Evolutionary conservation across 1,140 invertebrate species (phyloP).

Genomic region (Leptinotarsa texana): DNA sequence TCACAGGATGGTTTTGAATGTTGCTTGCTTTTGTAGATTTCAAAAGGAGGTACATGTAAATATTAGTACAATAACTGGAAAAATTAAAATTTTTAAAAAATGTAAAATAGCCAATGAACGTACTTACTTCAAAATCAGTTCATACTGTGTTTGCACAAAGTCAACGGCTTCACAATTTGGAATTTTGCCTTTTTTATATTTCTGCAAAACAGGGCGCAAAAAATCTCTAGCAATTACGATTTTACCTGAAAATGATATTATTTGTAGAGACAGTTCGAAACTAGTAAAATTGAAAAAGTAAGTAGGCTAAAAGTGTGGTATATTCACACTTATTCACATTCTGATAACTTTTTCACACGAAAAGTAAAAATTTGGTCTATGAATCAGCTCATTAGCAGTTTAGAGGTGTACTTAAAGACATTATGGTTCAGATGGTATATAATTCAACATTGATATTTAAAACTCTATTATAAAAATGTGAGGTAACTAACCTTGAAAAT

Average conservation of each 20-base stretch:
- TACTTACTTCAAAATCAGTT: conserved; percentile 71
- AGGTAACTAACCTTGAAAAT: conserved; percentile 69
- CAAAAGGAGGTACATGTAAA: conserved; percentile 83
- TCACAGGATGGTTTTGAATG: conserved; percentile 81
- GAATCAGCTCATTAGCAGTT: too few relatives aligned
- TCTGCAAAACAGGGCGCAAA: conserved; percentile 68
- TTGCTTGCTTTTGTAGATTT: conserved; percentile 70
- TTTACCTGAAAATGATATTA: conserved; percentile 54
- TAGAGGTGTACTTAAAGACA: too few relatives aligned
- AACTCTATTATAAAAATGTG: too few relatives aligned
- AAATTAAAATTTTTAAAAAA: conserved; percentile 5
- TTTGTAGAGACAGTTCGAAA: too few relatives aligned
- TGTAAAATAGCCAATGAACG: too few relatives aligned
- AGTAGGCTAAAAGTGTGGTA: too few relatives aligned
- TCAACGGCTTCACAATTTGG: conserved; percentile 62
- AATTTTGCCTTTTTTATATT: conserved; percentile 50
- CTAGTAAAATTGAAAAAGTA: too few relatives aligned
- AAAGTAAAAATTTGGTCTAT: too few relatives aligned
- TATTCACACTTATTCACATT: too few relatives aligned
- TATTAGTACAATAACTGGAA: conserved; percentile 80
- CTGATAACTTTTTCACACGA: too few relatives aligned
- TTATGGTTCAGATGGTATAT: too few relatives aligned
- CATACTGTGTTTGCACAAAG: conserved; percentile 73
- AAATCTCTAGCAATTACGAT: conserved; percentile 66
- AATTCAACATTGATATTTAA: too few relatives aligned